phyloP scores from a whole-genome alignment of 2,888 invertebrate genomes.

The Nebria salina region DNA sequence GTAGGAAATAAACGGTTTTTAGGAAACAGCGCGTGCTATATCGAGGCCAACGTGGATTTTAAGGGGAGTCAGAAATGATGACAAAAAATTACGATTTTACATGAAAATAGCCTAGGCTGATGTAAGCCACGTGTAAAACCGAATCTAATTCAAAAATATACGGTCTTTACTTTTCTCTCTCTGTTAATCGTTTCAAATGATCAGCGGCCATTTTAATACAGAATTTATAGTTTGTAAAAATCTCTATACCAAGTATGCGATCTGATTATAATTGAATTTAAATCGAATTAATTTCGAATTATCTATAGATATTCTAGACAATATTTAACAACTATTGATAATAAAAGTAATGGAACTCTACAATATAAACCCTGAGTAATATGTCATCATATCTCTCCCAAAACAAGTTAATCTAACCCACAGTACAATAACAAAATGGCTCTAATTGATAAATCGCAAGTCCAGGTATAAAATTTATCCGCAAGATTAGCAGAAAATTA shows the following conservation, averaged over 20 bases:
- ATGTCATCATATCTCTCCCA: background rate
- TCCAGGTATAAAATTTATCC: constrained; percentile 20
- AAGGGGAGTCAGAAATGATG: constrained; percentile 23
- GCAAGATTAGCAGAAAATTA: constrained; percentile 10
- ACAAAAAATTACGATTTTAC: constrained; percentile 35
- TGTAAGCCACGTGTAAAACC: background rate
- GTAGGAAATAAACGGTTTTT: constrained; percentile 22
- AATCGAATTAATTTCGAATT: no score
- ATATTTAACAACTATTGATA: background rate
- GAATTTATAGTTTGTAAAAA: constrained; percentile 1
- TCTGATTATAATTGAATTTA: no score
- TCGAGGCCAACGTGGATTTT: constrained; percentile 25
- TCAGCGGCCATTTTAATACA: background rate
- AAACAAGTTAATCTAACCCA: background rate
- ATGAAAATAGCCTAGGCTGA: constrained; percentile 32
- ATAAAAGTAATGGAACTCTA: background rate
- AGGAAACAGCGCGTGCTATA: constrained; percentile 24
- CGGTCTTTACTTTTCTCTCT: background rate
- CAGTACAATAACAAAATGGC: constrained; percentile 7
- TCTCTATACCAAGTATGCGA: constrained; percentile 5
- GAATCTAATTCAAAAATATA: constrained; percentile 21
- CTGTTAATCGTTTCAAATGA: constrained; percentile 5
- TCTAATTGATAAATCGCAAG: background rate
- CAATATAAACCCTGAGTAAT: background rate
- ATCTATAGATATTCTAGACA: background rate